phyloP scores from a whole-genome alignment of 2,888 invertebrate genomes.

The Eurytoma adleriae region DNA sequence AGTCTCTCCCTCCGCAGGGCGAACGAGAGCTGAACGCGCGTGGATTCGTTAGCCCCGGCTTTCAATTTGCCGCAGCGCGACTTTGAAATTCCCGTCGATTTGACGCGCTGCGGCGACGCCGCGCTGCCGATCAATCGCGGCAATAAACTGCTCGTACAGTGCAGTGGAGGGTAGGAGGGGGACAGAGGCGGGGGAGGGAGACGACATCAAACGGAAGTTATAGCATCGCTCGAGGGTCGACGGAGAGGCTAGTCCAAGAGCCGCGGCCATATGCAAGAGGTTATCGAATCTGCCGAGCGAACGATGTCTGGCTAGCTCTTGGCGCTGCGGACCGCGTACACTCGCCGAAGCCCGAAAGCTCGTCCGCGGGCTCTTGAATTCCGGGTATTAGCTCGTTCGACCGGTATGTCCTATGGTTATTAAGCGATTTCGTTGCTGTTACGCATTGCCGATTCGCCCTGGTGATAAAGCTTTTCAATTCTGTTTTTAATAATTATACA shows the following conservation, averaged over 20 bases:
- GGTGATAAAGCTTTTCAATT: too few relatives aligned
- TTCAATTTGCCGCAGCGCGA: constrained; percentile 28
- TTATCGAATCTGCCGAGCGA: constrained; percentile 20
- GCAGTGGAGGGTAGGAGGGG: not conserved
- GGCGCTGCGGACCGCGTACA: too few relatives aligned
- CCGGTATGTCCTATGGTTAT: too few relatives aligned
- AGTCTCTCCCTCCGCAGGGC: not conserved
- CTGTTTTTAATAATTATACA: too few relatives aligned
- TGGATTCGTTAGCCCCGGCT: constrained; percentile 21
- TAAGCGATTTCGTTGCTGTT: too few relatives aligned
- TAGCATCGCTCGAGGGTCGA: constrained; percentile 12
- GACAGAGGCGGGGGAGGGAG: constrained; percentile 7
- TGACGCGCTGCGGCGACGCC: not conserved
- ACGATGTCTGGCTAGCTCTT: too few relatives aligned
- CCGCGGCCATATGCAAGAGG: not conserved
- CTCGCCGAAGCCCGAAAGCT: too few relatives aligned
- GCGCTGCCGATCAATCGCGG: constrained; percentile 50
- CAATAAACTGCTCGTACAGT: constrained; percentile 47
- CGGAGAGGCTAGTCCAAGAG: not conserved
- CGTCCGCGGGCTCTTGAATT: too few relatives aligned
- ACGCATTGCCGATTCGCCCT: too few relatives aligned
- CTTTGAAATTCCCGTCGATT: constrained; percentile 34
- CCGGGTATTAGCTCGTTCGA: not conserved
- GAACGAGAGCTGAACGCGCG: not conserved
- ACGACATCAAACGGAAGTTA: constrained; percentile 45